phyloP scores from a whole-genome alignment of 2,888 invertebrate species.

The Melieria crassipennis region DNA sequence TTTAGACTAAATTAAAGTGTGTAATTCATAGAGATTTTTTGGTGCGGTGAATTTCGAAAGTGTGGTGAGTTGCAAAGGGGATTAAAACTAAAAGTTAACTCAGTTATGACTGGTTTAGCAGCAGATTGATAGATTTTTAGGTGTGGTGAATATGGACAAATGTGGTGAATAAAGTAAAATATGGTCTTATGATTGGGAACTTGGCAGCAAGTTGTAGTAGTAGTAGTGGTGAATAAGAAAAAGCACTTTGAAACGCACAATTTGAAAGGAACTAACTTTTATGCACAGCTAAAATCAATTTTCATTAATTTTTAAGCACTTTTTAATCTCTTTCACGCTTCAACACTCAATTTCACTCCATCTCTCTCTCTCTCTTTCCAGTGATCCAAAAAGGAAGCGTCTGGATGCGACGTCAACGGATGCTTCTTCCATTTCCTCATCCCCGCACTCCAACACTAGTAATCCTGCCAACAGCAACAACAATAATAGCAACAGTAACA shows the following conservation, averaged over 20 bases:
- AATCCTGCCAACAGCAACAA: constrained; percentile 48
- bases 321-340: constrained; percentile 9
- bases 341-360: neutral
- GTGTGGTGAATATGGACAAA: too few species aligned
- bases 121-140: too few species aligned
- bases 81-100: too few species aligned
- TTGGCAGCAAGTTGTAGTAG: too few species aligned
- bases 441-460: constrained; percentile 42
- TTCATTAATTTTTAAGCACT: constrained; percentile 14
- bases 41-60: too few species aligned
- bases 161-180: too few species aligned
- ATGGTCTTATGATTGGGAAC: too few species aligned
- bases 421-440: constrained; percentile 31
- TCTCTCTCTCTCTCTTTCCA: constrained; percentile 42
- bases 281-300: neutral
- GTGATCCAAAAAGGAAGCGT: constrained; percentile 64
- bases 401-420: constrained; percentile 47
- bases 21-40: too few species aligned
- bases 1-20: too few species aligned
- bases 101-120: too few species aligned
- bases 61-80: too few species aligned
- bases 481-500: constrained; percentile 40
- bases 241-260: neutral
- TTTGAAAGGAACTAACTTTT: neutral
- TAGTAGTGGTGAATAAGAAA: neutral